Base-by-base conservation (phyloP, 1,140 invertebrate genomes). In the Drosophila nikananu region DNA sequence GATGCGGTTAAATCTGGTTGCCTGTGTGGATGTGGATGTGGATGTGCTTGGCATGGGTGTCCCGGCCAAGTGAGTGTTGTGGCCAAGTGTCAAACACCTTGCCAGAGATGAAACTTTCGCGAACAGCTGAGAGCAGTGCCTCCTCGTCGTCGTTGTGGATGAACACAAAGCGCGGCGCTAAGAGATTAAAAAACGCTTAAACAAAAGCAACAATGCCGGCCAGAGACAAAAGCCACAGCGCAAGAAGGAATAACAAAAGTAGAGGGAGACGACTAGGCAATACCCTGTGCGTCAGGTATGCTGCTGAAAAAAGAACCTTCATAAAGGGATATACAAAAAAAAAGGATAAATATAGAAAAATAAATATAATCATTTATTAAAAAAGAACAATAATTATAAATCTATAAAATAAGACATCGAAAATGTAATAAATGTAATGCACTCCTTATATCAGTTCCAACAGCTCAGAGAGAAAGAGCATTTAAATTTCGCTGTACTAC, bases 31-130 rank as follows among this genome's bases (percentile, higher is more conserved):
- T 37, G 52, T 55, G 52, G 30, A 13, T 23, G 51, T 32, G 25
- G 25, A 1, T 30, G 49, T 51, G 51, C 32, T 35, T 4, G 15
- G 7, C 2, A 1, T 49, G 25, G 17, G 49, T 6, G 12, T 55
- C 32, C 32, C 17, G 15, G 51, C 51, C 0, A 4, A 21, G 77
- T 48, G 57, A 49, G 66, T 44, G 59, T 59, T 68, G 60, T 54
- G 76, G 77, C 60, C 67, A 83, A 86, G 80, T 83, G 83, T 86
- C 83, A 86, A 83, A 80, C 80, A 87, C 83, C 83, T 72, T 64
- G 54, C 21, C 1, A n/a, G 3, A 35, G 54, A 57, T 39, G 51
- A n/a, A 46, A 72, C 25, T 37, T 70, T 57, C 32, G 23, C 54
- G 64, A 87, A 87, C 83, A 86, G 83, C 80, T 83, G 71, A 86